Evolutionary conservation across 2,888 invertebrate species (phyloP).

Genomic region (Oegoconia quadripuncta): DNA sequence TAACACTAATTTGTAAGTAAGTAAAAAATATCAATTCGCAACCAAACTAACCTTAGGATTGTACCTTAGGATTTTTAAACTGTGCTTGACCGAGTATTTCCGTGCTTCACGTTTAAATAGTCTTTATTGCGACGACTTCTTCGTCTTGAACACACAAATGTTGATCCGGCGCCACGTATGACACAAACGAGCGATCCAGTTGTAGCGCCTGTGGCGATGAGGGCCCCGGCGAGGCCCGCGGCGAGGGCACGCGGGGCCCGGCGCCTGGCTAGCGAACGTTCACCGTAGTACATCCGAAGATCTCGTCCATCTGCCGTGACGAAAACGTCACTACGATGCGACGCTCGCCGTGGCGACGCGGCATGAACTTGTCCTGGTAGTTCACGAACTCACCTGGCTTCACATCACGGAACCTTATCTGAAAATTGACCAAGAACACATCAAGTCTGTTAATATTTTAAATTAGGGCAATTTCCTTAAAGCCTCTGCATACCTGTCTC

Average conservation of each 20-base stretch:
- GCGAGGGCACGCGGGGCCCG: conserved; percentile 60
- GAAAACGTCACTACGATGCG: conserved; percentile 83
- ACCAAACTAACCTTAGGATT: too few relatives aligned
- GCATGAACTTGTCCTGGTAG: conserved; percentile 80
- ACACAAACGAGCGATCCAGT: conserved; percentile 57
- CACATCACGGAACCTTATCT: conserved; percentile 80
- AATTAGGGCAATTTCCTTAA: too few relatives aligned
- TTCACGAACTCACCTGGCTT: conserved; percentile 81
- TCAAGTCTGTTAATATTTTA: too few relatives aligned
- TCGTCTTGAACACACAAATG: conserved; percentile 63
- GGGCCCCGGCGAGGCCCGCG: conserved; percentile 62
- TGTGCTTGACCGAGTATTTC: too few relatives aligned
- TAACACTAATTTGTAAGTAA: too few relatives aligned
- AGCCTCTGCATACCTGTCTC: conserved; percentile 78
- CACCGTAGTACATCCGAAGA: conserved; percentile 78
- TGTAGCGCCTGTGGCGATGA: conserved; percentile 51
- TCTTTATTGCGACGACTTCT: conserved; percentile 62
- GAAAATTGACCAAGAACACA: conserved; percentile 20
- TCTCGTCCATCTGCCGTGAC: conserved; percentile 82
- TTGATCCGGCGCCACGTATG: conserved; percentile 58
- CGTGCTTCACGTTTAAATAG: conserved; percentile 33
- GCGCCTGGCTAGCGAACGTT: conserved; percentile 73
- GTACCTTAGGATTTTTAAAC: too few relatives aligned
- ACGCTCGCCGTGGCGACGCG: conserved; percentile 79
- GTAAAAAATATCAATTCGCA: too few relatives aligned